These are phyloP conservation scores for Tenthredo notha DNA, from an alignment of 2,888 invertebrate species.

Conservation along the genomic window DNA sequence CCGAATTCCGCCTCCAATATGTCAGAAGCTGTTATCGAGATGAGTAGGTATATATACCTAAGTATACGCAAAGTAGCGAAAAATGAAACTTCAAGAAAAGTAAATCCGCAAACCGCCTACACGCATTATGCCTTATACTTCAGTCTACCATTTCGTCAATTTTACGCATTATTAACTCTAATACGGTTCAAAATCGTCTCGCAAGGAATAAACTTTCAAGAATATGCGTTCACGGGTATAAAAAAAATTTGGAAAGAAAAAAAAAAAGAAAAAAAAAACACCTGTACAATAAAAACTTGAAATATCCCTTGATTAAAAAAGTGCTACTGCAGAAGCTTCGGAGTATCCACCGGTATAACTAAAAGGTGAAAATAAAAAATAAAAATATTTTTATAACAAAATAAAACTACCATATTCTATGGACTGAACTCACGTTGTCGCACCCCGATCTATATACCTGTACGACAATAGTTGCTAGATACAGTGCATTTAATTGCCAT, in stretches of 20 bases:
- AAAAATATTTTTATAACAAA: background rate
- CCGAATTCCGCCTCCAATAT: background rate
- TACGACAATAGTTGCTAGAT: background rate
- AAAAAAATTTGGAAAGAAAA: background rate
- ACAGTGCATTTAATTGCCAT: conserved; percentile 45
- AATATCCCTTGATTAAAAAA: background rate
- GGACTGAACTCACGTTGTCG: background rate
- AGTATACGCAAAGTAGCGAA: conserved; percentile 3
- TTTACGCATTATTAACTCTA: background rate
- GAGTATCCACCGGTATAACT: background rate
- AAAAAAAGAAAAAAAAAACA: background rate
- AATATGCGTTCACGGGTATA: background rate
- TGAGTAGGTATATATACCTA: background rate
- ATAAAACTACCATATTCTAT: background rate
- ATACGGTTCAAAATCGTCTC: background rate
- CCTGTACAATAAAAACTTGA: background rate
- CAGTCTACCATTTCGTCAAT: background rate
- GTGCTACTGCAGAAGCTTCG: background rate
- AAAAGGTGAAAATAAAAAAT: background rate
- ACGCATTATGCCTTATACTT: background rate
- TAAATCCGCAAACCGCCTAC: conserved; percentile 3
- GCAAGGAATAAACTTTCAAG: background rate
- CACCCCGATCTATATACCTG: background rate
- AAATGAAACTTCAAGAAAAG: background rate
- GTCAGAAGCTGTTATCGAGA: background rate